Base-by-base conservation (phyloP, 30 jellyfish, hydroid and myxozoan genomes). In the Calvadosia cruxmelitensis region DNA sequence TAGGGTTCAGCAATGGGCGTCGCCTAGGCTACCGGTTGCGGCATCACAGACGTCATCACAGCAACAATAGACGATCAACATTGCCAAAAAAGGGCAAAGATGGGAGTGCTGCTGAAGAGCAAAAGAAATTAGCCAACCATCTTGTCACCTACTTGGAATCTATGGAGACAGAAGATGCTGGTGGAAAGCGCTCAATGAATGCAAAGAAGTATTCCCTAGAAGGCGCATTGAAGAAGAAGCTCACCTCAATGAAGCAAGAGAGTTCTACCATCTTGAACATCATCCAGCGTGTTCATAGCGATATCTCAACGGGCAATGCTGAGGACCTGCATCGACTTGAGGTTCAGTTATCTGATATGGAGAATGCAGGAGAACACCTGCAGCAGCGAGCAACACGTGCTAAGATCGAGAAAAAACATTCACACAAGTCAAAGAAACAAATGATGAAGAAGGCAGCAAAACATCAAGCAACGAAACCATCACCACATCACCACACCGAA, bases 211-310 rank as follows among this genome's bases (percentile, higher is more conserved):
- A 81, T 24, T 69, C 94, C 36, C 85, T 91, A 49, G 99, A 91
- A 70, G 95, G 80, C n/a, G 81, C 94, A 25, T 72, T 91, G 24
- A 87, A 92, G 27, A 74, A 69, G 53, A 82, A 79, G 50, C 85
- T 91, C 28, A 28, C 81, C 26, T 82, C 99, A 13, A 91, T 91
- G 99, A 71, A 76, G 32, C 76, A 92, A 68, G 94, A 91, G 64
- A 91, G 99, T 68, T 65, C 84, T 31, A 69, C 99, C 25, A 94
- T 83, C 23, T 53, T 91, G 75, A 69, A 78, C 31, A 78, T 91
- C 16, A 73, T 91, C 70, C 76, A 91, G 53, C 78, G 99, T 31
- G 99, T 91, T 1, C 99, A 91, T 75, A 84, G 73, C 33, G 99
- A 91, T 34, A 91, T 91, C 25, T 71, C 95, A 7, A 32, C 66